These are phyloP conservation scores for Pantherophis vulpinus DNA, from an alignment of 2,797 vertebrate species.

Conservation along the genomic window DNA sequence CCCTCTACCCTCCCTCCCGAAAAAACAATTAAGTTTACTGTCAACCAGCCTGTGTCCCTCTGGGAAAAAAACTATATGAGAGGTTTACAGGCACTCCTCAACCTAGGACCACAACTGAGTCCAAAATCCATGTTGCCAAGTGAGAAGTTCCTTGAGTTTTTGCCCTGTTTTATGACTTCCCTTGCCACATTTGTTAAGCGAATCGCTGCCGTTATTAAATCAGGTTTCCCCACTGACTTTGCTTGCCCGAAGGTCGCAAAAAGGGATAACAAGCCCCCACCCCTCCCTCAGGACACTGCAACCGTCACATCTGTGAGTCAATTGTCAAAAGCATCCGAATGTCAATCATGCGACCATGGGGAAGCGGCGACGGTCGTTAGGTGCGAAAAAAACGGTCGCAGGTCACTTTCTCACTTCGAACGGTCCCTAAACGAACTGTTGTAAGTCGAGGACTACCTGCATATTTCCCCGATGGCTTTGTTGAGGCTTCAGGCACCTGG, in stretches of 20 bases:
- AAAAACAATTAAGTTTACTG: background rate
- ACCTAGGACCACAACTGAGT: background rate
- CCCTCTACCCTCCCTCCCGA: background rate
- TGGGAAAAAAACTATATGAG: too few relatives aligned
- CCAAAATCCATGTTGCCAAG: background rate
- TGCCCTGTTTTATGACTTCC: background rate
- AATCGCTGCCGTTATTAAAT: background rate
- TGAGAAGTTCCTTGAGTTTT: background rate
- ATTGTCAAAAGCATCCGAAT: background rate
- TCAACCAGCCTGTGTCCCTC: background rate
- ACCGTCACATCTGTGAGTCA: background rate
- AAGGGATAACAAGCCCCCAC: fast-evolving
- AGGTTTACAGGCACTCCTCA: too few relatives aligned
- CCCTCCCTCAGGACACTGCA: too few relatives aligned
- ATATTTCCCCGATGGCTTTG: background rate
- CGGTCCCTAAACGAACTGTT: background rate
- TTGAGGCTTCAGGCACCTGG: background rate
- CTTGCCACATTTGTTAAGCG: background rate
- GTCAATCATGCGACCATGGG: background rate
- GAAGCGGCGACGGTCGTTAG: too few relatives aligned
- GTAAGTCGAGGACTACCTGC: background rate
- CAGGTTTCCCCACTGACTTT: background rate
- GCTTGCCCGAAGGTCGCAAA: too few relatives aligned
- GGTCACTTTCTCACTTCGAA: background rate
- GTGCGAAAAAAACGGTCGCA: background rate